Conservation (phyloP, 2,113 vertebrate species). For the Gavialis gangeticus region DNA sequence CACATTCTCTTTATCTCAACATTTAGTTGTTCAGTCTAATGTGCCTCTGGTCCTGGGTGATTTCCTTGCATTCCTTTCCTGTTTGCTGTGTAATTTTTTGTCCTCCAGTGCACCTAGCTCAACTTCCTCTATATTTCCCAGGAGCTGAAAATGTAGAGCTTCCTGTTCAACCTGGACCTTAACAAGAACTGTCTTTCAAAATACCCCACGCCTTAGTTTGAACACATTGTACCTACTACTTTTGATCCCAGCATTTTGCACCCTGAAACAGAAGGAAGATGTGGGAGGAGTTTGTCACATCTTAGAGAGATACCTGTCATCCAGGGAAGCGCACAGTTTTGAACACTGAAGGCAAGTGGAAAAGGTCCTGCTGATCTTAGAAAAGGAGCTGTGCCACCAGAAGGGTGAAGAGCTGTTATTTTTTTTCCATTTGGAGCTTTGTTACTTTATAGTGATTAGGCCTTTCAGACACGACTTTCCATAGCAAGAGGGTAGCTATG, state of each 20-base stretch:
- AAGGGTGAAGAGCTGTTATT: not conserved
- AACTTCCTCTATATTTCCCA: not conserved
- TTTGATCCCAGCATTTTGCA: too few relatives aligned
- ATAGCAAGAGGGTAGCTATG: not conserved
- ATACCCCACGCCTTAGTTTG: not conserved
- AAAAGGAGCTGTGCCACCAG: not conserved
- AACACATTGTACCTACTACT: not conserved
- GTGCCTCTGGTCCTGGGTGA: fast-evolving
- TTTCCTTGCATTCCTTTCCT: fast-evolving
- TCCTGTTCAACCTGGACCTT: not conserved
- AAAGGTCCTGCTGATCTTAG: not conserved
- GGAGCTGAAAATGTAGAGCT: not conserved
- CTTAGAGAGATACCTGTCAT: not conserved
- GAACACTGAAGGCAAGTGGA: not conserved
- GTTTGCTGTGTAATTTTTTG: not conserved
- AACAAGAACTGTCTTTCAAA: not conserved
- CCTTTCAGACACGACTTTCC: not conserved
- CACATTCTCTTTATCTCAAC: not conserved
- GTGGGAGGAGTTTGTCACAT: not conserved
- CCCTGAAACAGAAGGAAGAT: too few relatives aligned
- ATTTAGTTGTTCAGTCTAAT: not conserved
- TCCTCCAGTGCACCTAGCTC: not conserved
- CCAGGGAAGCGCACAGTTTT: not conserved
- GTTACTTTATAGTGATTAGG: not conserved
- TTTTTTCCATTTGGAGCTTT: not conserved